Base-by-base conservation (phyloP, 1,140 invertebrate species). In the Penaeus japonicus region DNA sequence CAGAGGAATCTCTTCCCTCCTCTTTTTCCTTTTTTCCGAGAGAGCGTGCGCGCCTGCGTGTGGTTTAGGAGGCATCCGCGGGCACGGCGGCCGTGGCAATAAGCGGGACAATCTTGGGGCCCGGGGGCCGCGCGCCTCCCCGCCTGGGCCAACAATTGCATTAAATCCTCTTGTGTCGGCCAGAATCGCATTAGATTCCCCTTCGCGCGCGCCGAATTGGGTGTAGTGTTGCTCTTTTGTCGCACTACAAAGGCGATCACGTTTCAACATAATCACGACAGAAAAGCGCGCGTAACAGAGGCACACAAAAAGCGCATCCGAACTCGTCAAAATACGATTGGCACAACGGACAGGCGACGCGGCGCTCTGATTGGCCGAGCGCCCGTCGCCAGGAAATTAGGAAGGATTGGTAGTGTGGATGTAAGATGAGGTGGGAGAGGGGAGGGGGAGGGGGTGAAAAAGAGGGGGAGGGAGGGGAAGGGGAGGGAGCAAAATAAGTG, bases 181-280 rank as follows among this genome's bases (percentile, higher is more conserved):
- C 86, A 88, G 86, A 88, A 88, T 88, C 86, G 86, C 86, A 88
- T 88, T 88, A 88, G 79, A 88, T 88, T 82, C 86, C 86, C 86
- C 86, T 88, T 88, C 86, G 86, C 86, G 86, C 85, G 85, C 85
- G 85, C 86, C 86, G 86, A 88, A 88, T 88, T 88, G 86, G 86
- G 86, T 88, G 86, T 88, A 88, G 86, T 88, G 86, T 88, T 88
- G 86, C 86, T 88, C 86, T 88, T 88, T 88, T 88, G 86, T 88
- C 86, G 86, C 80, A 88, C 77, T 88, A 88, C 86, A 88, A 88
- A 88, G 86, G 86, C 86, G 86, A 88, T 88, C 86, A 88, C 86
- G 86, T 88, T 88, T 88, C 86, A 88, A 88, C 86, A 88, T 88
- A 88, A 88, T 88, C 86, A 88, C 80, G 86, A 65, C 62, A 82